These are phyloP conservation scores for Ceratitis capitata DNA, from an alignment of 1,140 invertebrate genomes.

Conservation along the genomic window DNA sequence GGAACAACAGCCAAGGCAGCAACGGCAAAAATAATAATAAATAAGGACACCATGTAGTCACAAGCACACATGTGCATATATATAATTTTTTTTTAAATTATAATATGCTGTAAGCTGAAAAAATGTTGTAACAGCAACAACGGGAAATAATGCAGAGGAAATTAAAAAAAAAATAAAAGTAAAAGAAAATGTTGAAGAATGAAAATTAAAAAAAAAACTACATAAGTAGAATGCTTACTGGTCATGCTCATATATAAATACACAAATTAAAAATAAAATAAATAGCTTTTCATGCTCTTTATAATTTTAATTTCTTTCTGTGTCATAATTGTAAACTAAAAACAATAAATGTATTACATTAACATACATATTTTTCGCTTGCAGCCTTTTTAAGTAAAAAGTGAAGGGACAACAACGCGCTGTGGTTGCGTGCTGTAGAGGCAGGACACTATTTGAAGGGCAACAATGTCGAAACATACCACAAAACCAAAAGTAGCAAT, in stretches of 20 bases:
- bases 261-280: background rate
- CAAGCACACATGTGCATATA: background rate
- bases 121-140: background rate
- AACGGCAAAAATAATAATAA: background rate
- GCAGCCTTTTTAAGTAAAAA: background rate
- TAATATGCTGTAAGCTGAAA: background rate
- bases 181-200: background rate
- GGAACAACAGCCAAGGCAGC: background rate
- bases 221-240: too few relatives aligned
- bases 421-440: background rate
- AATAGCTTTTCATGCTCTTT: too few relatives aligned
- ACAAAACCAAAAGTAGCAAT: background rate
- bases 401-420: constrained; percentile 6
- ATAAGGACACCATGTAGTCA: background rate
- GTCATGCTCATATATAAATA: background rate
- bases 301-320: background rate
- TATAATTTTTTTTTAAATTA: too few relatives aligned
- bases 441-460: constrained; percentile 22
- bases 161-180: background rate
- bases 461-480: background rate
- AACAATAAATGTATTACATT: background rate
- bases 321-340: background rate
- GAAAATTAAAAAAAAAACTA: background rate
- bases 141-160: background rate
- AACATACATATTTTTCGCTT: background rate